Evolutionary conservation across 2,113 vertebrate species (phyloP), one percentile per base, ranked within the genome.

Genomic region (Mustela nigripes): DNA sequence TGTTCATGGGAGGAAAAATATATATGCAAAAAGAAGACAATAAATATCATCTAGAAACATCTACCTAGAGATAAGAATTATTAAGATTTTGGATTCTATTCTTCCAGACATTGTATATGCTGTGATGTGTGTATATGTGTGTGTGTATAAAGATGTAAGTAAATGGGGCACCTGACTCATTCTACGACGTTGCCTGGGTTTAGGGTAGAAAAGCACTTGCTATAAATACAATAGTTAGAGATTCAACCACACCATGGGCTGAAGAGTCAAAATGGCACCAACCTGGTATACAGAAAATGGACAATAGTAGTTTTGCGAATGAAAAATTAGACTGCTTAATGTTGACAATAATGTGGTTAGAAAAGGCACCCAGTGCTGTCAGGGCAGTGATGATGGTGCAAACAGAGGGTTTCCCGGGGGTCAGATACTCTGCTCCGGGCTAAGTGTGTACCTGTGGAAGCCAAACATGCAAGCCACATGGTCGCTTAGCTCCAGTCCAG

Each of bases 41-140:
- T 60, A 87, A 82, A 95, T 86, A 22, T 65, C 78, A 80, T 7
- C 12, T 8, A 94, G 22, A 93, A 97, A 92, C 19, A 24, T n/a
- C 26, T 3, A 88, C 24, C 60, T 84, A 69, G 15, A 74, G 19
- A 67, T 56, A 88, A 84, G 24, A 76, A 24, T 14, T 82, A 36
- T 56, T 87, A 88, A 22, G 50, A 81, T 18, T 89, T 65, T 74
- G 6, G 5, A 71, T 56, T 82, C 36, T 76, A 76, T 76, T 93
- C 78, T 91, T 94, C 24, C 4, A 63, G n/a, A 83, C 2, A 76
- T 2, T 42, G 14, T 79, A 15, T 63, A 15, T 28, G 21, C 18
- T 58, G 58, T 58, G 58, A 21, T 8, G 58, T 58, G 56, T 58
- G 7, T 16, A 16, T 53, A 5, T 5, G 28, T 48, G 33, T 33